phyloP scores from a whole-genome alignment of 2,113 vertebrate genomes.

The Dicaeum eximium region DNA sequence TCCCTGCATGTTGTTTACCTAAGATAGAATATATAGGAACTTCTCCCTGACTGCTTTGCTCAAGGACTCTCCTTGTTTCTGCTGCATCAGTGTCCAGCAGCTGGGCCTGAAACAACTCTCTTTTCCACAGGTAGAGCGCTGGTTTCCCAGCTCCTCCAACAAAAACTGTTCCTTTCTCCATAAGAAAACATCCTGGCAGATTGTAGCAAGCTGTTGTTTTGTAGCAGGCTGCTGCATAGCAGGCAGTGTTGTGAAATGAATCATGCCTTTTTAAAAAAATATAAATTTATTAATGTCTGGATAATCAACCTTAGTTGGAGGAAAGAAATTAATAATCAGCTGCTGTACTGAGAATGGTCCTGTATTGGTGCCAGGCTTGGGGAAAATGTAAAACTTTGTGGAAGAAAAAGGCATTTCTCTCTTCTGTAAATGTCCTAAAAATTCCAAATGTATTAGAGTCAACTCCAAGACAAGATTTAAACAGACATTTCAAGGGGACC shows the following conservation, averaged over 20 bases:
- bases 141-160: background rate
- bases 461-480: slow-evolving; percentile 77
- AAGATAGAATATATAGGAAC: background rate
- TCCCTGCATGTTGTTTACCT: background rate
- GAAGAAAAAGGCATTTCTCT: background rate
- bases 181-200: background rate
- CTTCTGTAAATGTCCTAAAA: background rate
- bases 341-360: background rate
- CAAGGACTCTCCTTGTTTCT: background rate
- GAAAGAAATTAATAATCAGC: background rate
- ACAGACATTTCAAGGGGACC: slow-evolving; percentile 83
- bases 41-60: background rate
- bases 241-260: background rate
- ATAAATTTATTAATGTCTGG: background rate
- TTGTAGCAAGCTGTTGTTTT: background rate
- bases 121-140: background rate
- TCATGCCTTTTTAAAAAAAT: background rate
- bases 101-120: background rate
- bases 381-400: background rate
- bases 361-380: background rate
- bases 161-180: background rate
- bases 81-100: background rate
- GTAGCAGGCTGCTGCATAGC: background rate
- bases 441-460: slow-evolving; percentile 60
- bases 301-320: background rate